Evolutionary conservation across 2,113 vertebrate species (phyloP).

Genomic region (Halcyon malimbica): DNA sequence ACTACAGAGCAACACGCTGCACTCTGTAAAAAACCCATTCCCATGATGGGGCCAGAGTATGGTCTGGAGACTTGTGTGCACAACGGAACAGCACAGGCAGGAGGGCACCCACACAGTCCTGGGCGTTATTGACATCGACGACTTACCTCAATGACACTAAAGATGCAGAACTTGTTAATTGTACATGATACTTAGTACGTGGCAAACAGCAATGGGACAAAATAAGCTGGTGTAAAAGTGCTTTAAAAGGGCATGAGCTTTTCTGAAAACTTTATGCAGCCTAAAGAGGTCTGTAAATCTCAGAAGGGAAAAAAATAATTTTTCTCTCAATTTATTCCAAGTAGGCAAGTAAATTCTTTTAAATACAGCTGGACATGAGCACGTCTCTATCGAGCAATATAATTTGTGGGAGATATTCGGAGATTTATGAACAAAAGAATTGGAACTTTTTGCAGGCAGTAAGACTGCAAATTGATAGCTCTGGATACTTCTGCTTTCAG

Average conservation of each 20-base stretch:
- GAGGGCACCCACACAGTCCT: rapidly evolving
- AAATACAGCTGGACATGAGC: neutral
- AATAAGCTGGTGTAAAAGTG: neutral
- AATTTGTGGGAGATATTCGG: neutral
- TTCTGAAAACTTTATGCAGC: neutral
- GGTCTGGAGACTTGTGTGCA: neutral
- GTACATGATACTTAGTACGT: neutral
- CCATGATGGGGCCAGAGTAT: rapidly evolving
- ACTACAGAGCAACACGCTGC: neutral
- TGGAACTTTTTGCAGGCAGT: neutral
- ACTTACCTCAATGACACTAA: neutral
- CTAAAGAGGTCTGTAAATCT: neutral
- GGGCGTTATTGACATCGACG: neutral
- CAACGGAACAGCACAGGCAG: rapidly evolving
- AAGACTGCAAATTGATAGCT: neutral
- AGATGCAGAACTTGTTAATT: neutral
- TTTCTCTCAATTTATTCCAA: neutral
- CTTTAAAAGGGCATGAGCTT: neutral
- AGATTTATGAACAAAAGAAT: neutral
- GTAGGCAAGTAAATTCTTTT: neutral
- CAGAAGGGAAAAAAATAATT: neutral
- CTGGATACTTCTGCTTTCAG: neutral
- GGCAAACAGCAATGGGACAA: neutral
- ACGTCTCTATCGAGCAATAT: neutral
- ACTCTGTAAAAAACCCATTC: rapidly evolving